Evolutionary conservation across 1,140 invertebrate genomes (phyloP).

Genomic region (Megalonaias nervosa): DNA sequence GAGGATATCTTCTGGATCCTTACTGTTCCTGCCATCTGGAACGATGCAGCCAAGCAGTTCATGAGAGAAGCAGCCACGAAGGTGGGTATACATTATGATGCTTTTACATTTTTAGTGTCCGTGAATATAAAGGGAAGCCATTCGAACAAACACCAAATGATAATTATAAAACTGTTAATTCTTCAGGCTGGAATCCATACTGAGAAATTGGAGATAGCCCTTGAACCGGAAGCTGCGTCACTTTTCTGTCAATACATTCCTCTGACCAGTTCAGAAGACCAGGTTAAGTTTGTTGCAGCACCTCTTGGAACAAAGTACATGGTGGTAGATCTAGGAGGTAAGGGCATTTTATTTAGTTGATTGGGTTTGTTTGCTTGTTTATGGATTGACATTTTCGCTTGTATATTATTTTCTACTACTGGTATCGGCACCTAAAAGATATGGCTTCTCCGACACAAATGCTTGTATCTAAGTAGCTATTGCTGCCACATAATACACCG

Average conservation of each 20-base stretch:
- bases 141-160: no score
- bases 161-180: no score
- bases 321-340: constrained; percentile 22
- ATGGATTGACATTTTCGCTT: no score
- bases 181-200: constrained; percentile 11
- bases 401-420: no score
- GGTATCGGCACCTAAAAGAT: no score
- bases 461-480: no score
- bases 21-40: constrained; percentile 23
- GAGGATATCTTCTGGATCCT: constrained; percentile 21
- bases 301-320: constrained; percentile 14
- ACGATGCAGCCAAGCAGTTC: constrained; percentile 13
- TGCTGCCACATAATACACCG: no score
- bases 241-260: constrained; percentile 18
- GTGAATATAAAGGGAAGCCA: no score
- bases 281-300: constrained; percentile 4
- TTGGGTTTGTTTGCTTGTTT: no score
- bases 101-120: no score
- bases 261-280: background rate
- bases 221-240: constrained; percentile 19
- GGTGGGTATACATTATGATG: background rate
- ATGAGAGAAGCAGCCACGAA: constrained; percentile 21
- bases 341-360: no score
- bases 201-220: background rate
- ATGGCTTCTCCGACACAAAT: no score